Conservation (phyloP, 23 tunicate genomes). For the Diplosoma virens region DNA sequence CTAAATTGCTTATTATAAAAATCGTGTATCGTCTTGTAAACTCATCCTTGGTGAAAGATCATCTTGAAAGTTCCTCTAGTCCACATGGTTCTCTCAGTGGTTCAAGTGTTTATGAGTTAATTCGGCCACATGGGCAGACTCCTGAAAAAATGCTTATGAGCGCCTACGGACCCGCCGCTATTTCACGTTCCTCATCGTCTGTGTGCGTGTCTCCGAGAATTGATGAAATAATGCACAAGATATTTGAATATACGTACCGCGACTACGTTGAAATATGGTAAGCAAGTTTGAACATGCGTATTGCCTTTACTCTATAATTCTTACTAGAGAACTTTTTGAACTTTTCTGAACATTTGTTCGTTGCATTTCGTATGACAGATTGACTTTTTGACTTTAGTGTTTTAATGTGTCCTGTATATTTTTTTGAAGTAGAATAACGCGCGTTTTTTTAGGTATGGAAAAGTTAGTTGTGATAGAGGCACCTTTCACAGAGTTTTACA, state of each 20-base stretch:
- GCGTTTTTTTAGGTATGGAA: slow-evolving; percentile 54
- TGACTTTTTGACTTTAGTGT: no score
- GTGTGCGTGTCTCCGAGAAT: slow-evolving; percentile 67
- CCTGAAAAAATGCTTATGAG: slow-evolving; percentile 59
- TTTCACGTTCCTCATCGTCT: slow-evolving; percentile 4
- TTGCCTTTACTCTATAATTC: no score
- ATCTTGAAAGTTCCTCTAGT: not conserved
- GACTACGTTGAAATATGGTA: slow-evolving; percentile 93
- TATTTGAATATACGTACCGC: slow-evolving; percentile 84
- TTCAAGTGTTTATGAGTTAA: slow-evolving; percentile 37
- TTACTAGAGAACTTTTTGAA: no score
- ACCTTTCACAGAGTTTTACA: slow-evolving; percentile 62
- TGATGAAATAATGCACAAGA: slow-evolving; percentile 59
- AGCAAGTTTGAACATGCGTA: no score
- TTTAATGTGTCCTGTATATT: no score
- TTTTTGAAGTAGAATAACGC: no score
- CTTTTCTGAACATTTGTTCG: no score
- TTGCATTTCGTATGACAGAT: no score
- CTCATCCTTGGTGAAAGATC: not conserved
- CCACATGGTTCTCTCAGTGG: not conserved
- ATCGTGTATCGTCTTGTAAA: not conserved
- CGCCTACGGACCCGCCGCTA: slow-evolving; percentile 62
- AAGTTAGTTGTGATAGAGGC: slow-evolving; percentile 80
- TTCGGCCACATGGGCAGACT: slow-evolving; percentile 62
- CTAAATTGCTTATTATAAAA: not conserved